phyloP scores from a whole-genome alignment of 2,113 vertebrate genomes.

The Odocoileus hemionus region DNA sequence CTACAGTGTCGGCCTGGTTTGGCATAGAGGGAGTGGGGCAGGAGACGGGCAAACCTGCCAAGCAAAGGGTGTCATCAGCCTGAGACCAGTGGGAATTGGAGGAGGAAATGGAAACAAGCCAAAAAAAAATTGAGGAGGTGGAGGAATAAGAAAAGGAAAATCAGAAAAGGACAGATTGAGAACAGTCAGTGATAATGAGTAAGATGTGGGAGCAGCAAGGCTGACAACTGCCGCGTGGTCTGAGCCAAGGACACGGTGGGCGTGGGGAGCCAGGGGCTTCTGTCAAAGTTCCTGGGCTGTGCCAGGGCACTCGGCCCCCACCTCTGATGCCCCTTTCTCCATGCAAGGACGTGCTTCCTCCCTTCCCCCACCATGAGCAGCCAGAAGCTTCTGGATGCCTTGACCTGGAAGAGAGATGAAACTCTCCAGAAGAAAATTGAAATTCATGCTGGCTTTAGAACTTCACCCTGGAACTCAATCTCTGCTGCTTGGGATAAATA shows the following conservation, averaged over 20 bases:
- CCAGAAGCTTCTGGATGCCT: neutral
- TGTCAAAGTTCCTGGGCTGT: neutral
- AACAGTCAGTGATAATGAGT: conserved; percentile 63
- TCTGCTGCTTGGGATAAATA: neutral
- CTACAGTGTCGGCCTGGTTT: neutral
- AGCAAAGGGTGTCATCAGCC: neutral
- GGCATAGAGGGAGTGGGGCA: neutral
- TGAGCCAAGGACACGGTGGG: conserved; percentile 44
- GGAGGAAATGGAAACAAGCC: neutral
- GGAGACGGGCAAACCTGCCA: neutral
- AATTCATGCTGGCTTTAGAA: neutral
- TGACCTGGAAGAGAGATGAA: neutral
- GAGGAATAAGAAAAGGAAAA: conserved; percentile 51
- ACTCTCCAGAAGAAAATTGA: neutral
- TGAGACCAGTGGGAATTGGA: neutral
- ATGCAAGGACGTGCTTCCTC: neutral
- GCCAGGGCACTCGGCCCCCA: neutral
- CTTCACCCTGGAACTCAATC: neutral
- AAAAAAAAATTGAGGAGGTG: conserved; percentile 24
- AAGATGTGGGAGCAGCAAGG: neutral
- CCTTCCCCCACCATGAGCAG: neutral
- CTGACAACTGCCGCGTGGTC: conserved; percentile 45
- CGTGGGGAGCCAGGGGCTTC: neutral
- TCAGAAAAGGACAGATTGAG: conserved; percentile 61
- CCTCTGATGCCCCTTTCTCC: neutral